These are phyloP conservation scores for Tiliacea aurago DNA, from an alignment of 2,888 invertebrate genomes.

Conservation along the genomic window DNA sequence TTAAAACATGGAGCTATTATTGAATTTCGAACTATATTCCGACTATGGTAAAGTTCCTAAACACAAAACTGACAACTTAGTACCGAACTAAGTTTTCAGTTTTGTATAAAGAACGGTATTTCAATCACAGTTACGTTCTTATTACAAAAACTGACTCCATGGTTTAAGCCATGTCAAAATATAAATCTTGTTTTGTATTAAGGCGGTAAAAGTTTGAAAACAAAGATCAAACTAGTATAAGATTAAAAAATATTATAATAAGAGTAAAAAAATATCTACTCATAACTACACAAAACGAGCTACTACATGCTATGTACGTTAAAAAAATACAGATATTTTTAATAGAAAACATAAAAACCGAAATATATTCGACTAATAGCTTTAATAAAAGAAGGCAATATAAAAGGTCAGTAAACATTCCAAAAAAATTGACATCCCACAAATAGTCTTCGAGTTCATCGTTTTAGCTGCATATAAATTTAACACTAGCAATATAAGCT, in stretches of 20 bases:
- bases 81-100: too few species aligned
- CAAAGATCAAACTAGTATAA: conserved; percentile 7
- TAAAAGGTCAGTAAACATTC: conserved; percentile 48
- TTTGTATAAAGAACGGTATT: too few species aligned
- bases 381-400: conserved; percentile 22
- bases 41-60: too few species aligned
- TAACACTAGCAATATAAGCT: conserved; percentile 48
- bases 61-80: too few species aligned
- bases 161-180: too few species aligned
- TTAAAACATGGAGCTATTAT: too few species aligned
- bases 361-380: conserved; percentile 49
- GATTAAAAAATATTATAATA: conserved; percentile 11
- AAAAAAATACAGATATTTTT: conserved; percentile 4
- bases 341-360: conserved; percentile 42
- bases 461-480: conserved; percentile 62
- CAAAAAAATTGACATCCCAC: conserved; percentile 47
- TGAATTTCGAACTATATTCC: too few species aligned
- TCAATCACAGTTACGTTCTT: too few species aligned
- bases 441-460: conserved; percentile 39
- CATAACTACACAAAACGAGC: conserved; percentile 25
- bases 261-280: conserved; percentile 19
- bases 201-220: too few species aligned
- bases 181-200: too few species aligned
- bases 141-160: too few species aligned
- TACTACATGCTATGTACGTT: background rate